A percentile compares a stretch with the other conserved stretches of the same genome.
phyloP scores from a whole-genome alignment of 2,113 vertebrate species.

The Ancistrus triradiatus region DNA sequence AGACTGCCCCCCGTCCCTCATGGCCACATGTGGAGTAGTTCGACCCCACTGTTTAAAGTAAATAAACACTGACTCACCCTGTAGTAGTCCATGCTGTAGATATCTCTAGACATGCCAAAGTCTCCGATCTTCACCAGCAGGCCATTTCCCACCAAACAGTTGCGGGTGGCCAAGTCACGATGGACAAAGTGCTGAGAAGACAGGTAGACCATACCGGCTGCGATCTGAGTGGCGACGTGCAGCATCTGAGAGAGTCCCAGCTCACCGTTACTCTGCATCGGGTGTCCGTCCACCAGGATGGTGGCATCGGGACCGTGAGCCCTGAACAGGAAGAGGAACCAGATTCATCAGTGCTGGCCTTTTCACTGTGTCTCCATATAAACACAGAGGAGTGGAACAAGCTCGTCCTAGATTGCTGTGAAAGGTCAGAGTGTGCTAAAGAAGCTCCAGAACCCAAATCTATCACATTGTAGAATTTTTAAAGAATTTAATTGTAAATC shows the following conservation, averaged over 20 bases:
- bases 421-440: slow-evolving; percentile 38
- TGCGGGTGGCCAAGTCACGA: slow-evolving; percentile 95
- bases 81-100: slow-evolving; percentile 99
- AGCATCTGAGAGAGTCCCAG: slow-evolving; percentile 97
- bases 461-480: too few species aligned
- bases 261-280: slow-evolving; percentile 89
- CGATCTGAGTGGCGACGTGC: slow-evolving; percentile 91
- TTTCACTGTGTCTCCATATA: slow-evolving; percentile 3
- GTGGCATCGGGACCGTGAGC: slow-evolving; percentile 94
- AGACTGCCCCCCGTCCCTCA: too few species aligned
- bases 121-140: slow-evolving; percentile 98
- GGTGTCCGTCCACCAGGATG: slow-evolving; percentile 94
- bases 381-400: not conserved
- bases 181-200: slow-evolving; percentile 97
- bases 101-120: slow-evolving; percentile 98
- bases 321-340: slow-evolving; percentile 59
- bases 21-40: too few species aligned
- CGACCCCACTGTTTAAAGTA: too few species aligned
- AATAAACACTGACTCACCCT: too few species aligned
- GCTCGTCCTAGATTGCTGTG: slow-evolving; percentile 23
- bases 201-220: slow-evolving; percentile 96
- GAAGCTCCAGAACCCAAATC: too few species aligned
- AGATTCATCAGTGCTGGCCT: not conserved
- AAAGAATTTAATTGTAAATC: too few species aligned
- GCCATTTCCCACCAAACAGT: slow-evolving; percentile 93